Evolutionary conservation across 2,888 invertebrate genomes (phyloP).

Genomic region (Hirtodrosophila cameraria): DNA sequence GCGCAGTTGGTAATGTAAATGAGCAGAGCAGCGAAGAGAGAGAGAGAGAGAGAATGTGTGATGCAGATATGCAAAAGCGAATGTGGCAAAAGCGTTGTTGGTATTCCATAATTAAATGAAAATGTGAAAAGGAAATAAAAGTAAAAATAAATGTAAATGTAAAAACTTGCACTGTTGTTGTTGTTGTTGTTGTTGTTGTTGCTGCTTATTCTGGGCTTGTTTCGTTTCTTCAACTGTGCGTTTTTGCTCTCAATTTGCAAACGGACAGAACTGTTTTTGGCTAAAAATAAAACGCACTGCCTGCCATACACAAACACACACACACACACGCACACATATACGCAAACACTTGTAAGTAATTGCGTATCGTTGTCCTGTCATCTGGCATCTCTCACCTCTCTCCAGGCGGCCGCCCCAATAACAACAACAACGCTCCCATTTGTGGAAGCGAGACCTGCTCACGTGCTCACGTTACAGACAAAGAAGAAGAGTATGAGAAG

Average conservation of each 20-base stretch:
- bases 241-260: conserved; percentile 68
- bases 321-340: conserved; percentile 10
- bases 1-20: conserved; percentile 73
- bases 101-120: conserved; percentile 49
- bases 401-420: conserved; percentile 20
- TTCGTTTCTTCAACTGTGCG: conserved; percentile 42
- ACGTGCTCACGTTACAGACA: conserved; percentile 69
- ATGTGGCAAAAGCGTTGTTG: conserved; percentile 21
- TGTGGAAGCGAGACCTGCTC: conserved; percentile 59
- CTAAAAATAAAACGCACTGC: conserved; percentile 70
- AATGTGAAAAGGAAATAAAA: conserved; percentile 31
- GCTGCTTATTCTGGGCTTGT: conserved; percentile 15
- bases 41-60: conserved; percentile 3
- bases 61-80: conserved; percentile 24
- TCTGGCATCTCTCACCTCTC: conserved; percentile 10
- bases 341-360: conserved; percentile 23
- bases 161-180: conserved; percentile 22
- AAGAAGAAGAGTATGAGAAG: conserved; percentile 27
- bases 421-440: conserved; percentile 6
- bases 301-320: conserved; percentile 13
- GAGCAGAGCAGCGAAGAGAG: conserved; percentile 25
- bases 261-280: conserved; percentile 49
- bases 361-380: conserved; percentile 46
- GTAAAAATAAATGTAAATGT: conserved; percentile 17
- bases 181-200: too few species aligned